phyloP scores from a whole-genome alignment of 2,797 vertebrate species.

The Sciaenops ocellatus region DNA sequence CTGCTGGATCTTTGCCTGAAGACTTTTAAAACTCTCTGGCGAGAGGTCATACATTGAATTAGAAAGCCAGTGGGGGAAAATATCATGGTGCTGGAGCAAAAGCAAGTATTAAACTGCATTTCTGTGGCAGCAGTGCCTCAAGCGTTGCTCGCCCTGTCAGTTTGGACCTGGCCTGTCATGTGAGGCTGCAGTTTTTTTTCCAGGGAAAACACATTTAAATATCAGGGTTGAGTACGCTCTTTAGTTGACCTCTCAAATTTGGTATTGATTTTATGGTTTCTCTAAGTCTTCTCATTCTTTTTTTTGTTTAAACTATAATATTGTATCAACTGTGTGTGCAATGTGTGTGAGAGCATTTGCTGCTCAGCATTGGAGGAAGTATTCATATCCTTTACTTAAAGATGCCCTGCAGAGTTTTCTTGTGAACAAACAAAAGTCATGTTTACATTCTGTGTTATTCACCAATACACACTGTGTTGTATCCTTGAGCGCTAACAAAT shows the following conservation, averaged over 20 bases:
- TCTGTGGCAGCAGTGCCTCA: conserved; percentile 70
- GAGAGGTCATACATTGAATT: conserved; percentile 87
- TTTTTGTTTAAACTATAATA: not conserved
- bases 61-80: conserved; percentile 79
- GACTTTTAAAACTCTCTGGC: conserved; percentile 85
- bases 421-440: conserved; percentile 4
- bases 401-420: not conserved
- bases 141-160: conserved; percentile 62
- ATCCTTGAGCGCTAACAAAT: not conserved
- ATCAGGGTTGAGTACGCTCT: conserved; percentile 40
- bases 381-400: not conserved
- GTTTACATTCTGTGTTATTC: conserved; percentile 7
- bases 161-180: conserved; percentile 57
- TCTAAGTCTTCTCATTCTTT: not conserved
- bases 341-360: not conserved
- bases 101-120: conserved; percentile 81
- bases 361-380: not conserved
- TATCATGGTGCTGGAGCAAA: conserved; percentile 77
- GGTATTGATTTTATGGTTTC: conserved; percentile 44
- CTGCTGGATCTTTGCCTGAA: conserved; percentile 83
- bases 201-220: conserved; percentile 61
- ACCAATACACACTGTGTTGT: not conserved
- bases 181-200: conserved; percentile 59
- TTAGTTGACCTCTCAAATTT: conserved; percentile 42
- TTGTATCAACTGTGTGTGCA: not conserved